Percentiles rank a stretch among this genome's conserved stretches.
phyloP scores from a whole-genome alignment of 2,888 invertebrate genomes.

The Lithophane ornitopus region DNA sequence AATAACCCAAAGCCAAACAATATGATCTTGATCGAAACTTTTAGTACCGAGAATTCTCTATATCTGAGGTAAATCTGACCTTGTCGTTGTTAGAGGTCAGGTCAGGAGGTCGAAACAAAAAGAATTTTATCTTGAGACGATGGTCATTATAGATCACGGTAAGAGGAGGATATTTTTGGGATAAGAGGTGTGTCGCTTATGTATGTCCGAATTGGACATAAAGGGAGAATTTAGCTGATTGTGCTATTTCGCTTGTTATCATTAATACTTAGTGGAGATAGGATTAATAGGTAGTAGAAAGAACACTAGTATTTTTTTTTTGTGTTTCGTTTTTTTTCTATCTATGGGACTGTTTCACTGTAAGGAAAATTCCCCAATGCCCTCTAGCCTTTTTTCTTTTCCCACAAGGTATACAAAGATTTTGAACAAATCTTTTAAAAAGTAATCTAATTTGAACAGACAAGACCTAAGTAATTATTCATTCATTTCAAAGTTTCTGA shows the following conservation, averaged over 20 bases:
- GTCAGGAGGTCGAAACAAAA: slow-evolving; percentile 36
- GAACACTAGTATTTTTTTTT: not conserved
- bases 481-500: not conserved
- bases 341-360: no score
- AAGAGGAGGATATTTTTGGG: not conserved
- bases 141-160: not conserved
- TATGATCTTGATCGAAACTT: slow-evolving; percentile 16
- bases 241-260: not conserved
- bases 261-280: not conserved
- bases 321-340: not conserved
- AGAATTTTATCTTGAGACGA: slow-evolving; percentile 21
- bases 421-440: not conserved
- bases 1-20: not conserved
- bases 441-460: not conserved
- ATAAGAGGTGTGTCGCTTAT: not conserved
- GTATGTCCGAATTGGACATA: slow-evolving; percentile 6
- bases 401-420: not conserved
- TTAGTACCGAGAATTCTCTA: not conserved
- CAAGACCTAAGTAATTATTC: not conserved
- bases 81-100: slow-evolving; percentile 4
- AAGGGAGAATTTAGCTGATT: not conserved
- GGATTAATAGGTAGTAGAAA: not conserved
- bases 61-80: slow-evolving; percentile 28
- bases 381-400: not conserved
- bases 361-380: not conserved